Base-by-base conservation (phyloP, 2,113 vertebrate genomes). In the Artemisiospiza belli region DNA sequence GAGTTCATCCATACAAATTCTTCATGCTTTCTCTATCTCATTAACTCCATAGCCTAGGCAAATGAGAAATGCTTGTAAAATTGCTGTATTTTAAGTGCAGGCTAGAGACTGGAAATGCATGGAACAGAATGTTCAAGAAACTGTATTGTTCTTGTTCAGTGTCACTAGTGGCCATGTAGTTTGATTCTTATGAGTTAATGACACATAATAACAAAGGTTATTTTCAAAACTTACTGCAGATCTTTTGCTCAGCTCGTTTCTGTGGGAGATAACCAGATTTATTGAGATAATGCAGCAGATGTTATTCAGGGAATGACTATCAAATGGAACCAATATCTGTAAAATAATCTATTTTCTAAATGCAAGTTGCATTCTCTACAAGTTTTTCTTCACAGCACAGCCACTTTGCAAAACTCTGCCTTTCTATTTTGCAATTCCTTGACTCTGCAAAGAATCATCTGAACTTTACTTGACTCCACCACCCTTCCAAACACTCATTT, bases 21-120 rank as follows among this genome's bases (percentile, higher is more conserved):
- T 74, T 79, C 12, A 49, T 74, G 62, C 41, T 91, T 82, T 90
- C 94, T 72, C 64, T 93, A 6, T 82, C 81, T 91, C 88, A 92
- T 97, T 94, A 93, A 54, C 76, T 94, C 59, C 76, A 69, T 8
- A 59, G 92, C 63, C 81, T 47, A 73, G 88, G 72, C 81, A 95
- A 95, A 96, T 83, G 87, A 95, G 69, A 92, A 95, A 94, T 94
- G 75, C 59, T 88, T 94, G 55, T 37, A 77, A 82, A 89, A 83
- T 33, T 74, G 69, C 18, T 93, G 52, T 74, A 64, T 87, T 95
- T 90, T 82, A 87, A 94, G 68, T 59, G 69, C 70, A 68, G 83
- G 55, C 33, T 95, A 25, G 73, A 92, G 90, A 66, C 76, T 95
- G 89, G 79, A 89, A 95, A 84, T 37, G 70, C 76, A 33, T 81